Percentiles rank a stretch among this genome's conserved stretches.
Conservation (phyloP, 92 coral and sea anemone species). For the Siderastrea siderea region DNA sequence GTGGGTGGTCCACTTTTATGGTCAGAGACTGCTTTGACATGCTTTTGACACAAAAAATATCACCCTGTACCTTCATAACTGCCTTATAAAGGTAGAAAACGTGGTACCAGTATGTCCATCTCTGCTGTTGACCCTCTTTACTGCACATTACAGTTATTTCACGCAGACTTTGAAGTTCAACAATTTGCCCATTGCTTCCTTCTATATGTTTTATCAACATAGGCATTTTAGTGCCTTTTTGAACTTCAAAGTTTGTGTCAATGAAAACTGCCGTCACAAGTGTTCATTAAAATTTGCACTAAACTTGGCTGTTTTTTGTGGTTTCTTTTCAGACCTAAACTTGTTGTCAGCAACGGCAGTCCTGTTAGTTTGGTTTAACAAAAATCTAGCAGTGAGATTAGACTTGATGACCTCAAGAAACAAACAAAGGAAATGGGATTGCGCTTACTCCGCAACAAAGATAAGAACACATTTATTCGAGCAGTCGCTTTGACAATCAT, state of each 20-base stretch:
- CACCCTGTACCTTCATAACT: constrained; percentile 17
- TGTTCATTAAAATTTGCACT: neutral
- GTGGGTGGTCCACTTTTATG: constrained; percentile 2
- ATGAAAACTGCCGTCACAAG: neutral
- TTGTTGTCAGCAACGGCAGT: constrained; percentile 16
- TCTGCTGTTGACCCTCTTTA: constrained; percentile 6
- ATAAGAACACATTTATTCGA: neutral
- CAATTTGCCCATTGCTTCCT: neutral
- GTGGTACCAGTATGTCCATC: neutral
- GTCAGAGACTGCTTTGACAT: constrained; percentile 16
- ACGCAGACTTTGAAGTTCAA: constrained; percentile 9
- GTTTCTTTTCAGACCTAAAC: constrained; percentile 12
- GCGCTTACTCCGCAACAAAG: constrained; percentile 13
- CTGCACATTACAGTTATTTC: constrained; percentile 6
- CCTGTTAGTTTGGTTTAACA: constrained; percentile 9
- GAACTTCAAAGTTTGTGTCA: constrained; percentile 2
- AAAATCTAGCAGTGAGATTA: neutral
- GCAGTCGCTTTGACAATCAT: constrained; percentile 3
- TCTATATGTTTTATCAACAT: constrained; percentile 18
- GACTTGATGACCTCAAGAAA: neutral
- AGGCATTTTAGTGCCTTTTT: constrained; percentile 7
- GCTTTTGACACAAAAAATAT: constrained; percentile 5
- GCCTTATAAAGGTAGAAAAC: constrained; percentile 14
- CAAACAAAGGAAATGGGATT: constrained; percentile 11
- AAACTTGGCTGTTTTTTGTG: neutral